Percentiles rank a stretch among this genome's conserved stretches.
Conservation (phyloP, 2,113 vertebrate species). For the Egretta garzetta region DNA sequence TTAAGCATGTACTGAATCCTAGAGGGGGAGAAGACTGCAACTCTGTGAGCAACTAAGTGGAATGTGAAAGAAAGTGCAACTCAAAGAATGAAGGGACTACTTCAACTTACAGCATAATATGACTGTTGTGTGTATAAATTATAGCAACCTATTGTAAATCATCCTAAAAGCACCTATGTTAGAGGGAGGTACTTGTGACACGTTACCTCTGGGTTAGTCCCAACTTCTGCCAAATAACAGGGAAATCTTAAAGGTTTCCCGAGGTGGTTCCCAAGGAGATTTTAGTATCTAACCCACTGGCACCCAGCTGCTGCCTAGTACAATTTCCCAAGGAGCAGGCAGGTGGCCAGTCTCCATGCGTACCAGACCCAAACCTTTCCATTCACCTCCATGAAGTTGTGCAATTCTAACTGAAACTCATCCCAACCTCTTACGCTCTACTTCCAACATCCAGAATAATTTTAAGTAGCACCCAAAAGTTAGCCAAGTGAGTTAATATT, state of each 20-base stretch:
- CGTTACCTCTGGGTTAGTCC: not conserved
- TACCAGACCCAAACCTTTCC: not conserved
- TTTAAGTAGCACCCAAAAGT: slow-evolving; percentile 39
- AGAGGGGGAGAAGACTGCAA: rapidly evolving
- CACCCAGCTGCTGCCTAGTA: not conserved
- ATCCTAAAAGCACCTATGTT: not conserved
- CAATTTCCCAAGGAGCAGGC: not conserved
- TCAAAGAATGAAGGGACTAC: not conserved
- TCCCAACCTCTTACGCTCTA: not conserved
- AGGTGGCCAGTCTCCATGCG: rapidly evolving
- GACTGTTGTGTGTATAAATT: not conserved
- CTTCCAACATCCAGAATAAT: not conserved
- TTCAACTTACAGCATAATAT: not conserved
- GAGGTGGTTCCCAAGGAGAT: not conserved
- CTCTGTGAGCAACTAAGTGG: not conserved
- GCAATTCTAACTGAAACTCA: not conserved
- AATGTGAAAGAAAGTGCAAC: not conserved
- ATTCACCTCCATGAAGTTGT: not conserved
- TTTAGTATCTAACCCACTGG: not conserved
- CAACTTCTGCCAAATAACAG: not conserved
- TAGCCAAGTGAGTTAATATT: slow-evolving; percentile 66
- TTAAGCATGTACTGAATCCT: not conserved
- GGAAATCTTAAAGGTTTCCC: not conserved
- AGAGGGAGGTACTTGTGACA: not conserved
- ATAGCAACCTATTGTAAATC: not conserved